Percentiles rank a stretch among this genome's conserved stretches.
Conservation (phyloP, 2,113 vertebrate species). For the Oplegnathus fasciatus region DNA sequence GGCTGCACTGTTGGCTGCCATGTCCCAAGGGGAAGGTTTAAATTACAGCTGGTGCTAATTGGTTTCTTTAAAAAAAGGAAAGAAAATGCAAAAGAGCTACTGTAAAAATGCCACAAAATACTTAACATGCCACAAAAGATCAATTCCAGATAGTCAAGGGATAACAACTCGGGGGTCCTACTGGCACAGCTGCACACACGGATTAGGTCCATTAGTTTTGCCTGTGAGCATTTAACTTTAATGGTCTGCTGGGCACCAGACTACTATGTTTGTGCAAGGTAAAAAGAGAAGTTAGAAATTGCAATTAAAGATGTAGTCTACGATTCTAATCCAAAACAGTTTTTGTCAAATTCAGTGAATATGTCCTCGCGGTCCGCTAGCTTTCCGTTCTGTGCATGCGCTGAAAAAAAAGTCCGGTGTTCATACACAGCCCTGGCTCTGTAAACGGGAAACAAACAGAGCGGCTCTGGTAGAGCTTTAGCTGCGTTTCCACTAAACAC, state of each 20-base stretch:
- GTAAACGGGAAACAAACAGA: too few relatives aligned
- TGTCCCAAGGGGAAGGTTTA: neutral
- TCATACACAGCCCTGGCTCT: too few relatives aligned
- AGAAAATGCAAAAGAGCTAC: neutral
- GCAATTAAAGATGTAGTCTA: too few relatives aligned
- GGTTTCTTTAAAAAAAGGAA: neutral
- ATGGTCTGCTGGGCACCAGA: neutral
- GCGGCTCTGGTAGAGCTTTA: too few relatives aligned
- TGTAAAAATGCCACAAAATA: conserved; percentile 2
- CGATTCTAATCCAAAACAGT: too few relatives aligned
- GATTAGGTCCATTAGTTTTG: conserved; percentile 1
- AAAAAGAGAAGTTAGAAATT: neutral
- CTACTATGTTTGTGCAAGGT: neutral
- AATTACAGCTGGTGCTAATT: neutral
- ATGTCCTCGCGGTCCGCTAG: too few relatives aligned
- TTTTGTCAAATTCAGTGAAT: too few relatives aligned
- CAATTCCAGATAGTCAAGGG: neutral
- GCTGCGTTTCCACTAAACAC: too few relatives aligned
- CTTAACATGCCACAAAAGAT: neutral
- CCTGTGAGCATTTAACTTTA: conserved; percentile 5
- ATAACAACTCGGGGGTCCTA: neutral
- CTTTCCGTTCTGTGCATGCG: too few relatives aligned
- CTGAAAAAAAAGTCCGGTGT: too few relatives aligned
- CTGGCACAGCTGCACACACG: neutral
- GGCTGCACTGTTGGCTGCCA: conserved; percentile 4